Evolutionary conservation across 2,797 vertebrate genomes (phyloP).

Genomic region (Alosa sapidissima): DNA sequence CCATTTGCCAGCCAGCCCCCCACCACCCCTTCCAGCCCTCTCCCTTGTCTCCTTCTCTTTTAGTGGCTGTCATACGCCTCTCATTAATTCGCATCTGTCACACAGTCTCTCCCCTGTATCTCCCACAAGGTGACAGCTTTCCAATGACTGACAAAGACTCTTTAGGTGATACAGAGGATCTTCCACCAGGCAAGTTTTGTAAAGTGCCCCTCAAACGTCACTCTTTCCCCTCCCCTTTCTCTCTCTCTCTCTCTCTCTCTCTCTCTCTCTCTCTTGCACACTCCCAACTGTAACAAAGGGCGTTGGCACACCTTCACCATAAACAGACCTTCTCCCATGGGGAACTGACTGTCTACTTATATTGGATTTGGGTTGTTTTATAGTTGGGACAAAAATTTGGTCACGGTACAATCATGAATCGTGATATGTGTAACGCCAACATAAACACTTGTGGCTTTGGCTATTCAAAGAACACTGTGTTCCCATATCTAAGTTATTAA

Average conservation of each 20-base stretch:
- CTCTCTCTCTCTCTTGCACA: not conserved
- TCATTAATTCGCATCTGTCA: slow-evolving; percentile 82
- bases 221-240: slow-evolving; percentile 65
- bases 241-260: slow-evolving; percentile 7
- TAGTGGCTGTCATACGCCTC: slow-evolving; percentile 72
- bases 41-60: slow-evolving; percentile 32
- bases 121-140: slow-evolving; percentile 76
- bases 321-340: not conserved
- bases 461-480: not conserved
- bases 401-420: not conserved
- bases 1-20: slow-evolving; percentile 36
- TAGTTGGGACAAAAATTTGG: not conserved
- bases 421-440: not conserved
- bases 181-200: slow-evolving; percentile 73
- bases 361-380: slow-evolving; percentile 12
- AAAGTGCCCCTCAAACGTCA: slow-evolving; percentile 86
- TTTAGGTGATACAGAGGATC: slow-evolving; percentile 80
- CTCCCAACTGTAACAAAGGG: slow-evolving; percentile 14
- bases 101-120: slow-evolving; percentile 68
- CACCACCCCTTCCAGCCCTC: slow-evolving; percentile 36
- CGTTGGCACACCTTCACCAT: slow-evolving; percentile 19
- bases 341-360: not conserved
- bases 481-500: not conserved
- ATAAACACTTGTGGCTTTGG: slow-evolving; percentile 5
- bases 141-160: slow-evolving; percentile 79